Evolutionary conservation across 2,888 invertebrate genomes (phyloP).

Genomic region (Ennomos fuscantarius): DNA sequence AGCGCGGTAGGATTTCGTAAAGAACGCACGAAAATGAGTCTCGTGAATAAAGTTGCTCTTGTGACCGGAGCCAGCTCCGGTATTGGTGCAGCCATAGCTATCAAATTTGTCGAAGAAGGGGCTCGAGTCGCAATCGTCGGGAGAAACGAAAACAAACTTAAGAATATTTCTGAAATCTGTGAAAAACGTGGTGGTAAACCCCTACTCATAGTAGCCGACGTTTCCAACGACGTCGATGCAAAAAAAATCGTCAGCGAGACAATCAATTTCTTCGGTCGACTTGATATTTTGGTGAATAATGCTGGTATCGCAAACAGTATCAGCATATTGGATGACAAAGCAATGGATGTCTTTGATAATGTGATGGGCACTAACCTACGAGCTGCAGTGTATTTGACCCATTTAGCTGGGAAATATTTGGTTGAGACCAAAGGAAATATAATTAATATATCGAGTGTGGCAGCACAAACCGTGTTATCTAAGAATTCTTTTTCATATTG

Average conservation of each 20-base stretch:
- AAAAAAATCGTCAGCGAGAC: slow-evolving; percentile 43
- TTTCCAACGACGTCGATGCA: slow-evolving; percentile 42
- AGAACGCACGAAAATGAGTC: slow-evolving; percentile 37
- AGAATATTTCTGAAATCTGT: slow-evolving; percentile 40
- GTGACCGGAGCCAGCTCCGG: slow-evolving; percentile 49
- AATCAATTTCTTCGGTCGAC: slow-evolving; percentile 44
- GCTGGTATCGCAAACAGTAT: slow-evolving; percentile 40
- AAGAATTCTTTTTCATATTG: slow-evolving; percentile 36
- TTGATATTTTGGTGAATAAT: slow-evolving; percentile 55
- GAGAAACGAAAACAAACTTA: slow-evolving; percentile 46
- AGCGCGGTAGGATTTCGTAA: not conserved
- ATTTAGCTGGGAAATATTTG: slow-evolving; percentile 42
- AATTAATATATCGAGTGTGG: slow-evolving; percentile 46
- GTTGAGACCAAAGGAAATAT: slow-evolving; percentile 43
- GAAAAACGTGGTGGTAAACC: slow-evolving; percentile 41
- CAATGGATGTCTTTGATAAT: slow-evolving; percentile 46
- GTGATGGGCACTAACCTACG: slow-evolving; percentile 50
- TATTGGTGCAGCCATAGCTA: slow-evolving; percentile 45
- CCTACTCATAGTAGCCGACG: slow-evolving; percentile 46
- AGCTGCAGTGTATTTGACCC: slow-evolving; percentile 44
- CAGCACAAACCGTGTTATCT: slow-evolving; percentile 16
- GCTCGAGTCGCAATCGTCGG: slow-evolving; percentile 46
- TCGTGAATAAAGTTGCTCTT: slow-evolving; percentile 46
- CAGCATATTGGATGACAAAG: slow-evolving; percentile 43
- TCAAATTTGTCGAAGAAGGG: slow-evolving; percentile 37